phyloP scores from a whole-genome alignment of 2,113 vertebrate species.

The Triplophysa dalaica region DNA sequence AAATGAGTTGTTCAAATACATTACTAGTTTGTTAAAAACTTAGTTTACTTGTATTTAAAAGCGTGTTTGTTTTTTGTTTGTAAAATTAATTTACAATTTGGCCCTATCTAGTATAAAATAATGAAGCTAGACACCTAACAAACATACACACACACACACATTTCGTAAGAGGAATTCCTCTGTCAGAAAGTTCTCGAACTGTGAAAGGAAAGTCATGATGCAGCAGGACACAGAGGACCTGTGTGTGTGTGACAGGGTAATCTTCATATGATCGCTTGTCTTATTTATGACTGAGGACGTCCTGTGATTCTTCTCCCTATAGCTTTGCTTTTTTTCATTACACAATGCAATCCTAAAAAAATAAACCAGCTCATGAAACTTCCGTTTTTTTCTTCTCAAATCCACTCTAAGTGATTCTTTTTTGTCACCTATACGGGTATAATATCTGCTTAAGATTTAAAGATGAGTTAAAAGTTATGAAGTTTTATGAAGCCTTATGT shows the following conservation, averaged over 20 bases:
- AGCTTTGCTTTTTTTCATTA: conserved; percentile 12
- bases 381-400: neutral
- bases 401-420: neutral
- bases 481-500: no score
- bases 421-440: no score
- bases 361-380: neutral
- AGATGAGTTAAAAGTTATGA: no score
- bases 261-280: conserved; percentile 40
- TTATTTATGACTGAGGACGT: conserved; percentile 69
- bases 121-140: neutral
- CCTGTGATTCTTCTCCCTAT: conserved; percentile 62
- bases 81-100: neutral
- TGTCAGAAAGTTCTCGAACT: conserved; percentile 21
- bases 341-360: neutral
- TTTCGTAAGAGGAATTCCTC: neutral
- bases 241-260: conserved; percentile 44
- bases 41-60: no score
- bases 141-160: conserved; percentile 8
- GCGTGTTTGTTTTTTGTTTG: no score
- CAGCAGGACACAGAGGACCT: conserved; percentile 58
- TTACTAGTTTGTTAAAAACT: no score
- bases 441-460: no score
- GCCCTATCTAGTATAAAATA: no score
- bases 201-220: conserved; percentile 58
- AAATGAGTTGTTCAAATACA: no score